These are phyloP conservation scores for Spermophilus dauricus DNA, from an alignment of 2,113 vertebrate genomes.

Conservation along the genomic window DNA sequence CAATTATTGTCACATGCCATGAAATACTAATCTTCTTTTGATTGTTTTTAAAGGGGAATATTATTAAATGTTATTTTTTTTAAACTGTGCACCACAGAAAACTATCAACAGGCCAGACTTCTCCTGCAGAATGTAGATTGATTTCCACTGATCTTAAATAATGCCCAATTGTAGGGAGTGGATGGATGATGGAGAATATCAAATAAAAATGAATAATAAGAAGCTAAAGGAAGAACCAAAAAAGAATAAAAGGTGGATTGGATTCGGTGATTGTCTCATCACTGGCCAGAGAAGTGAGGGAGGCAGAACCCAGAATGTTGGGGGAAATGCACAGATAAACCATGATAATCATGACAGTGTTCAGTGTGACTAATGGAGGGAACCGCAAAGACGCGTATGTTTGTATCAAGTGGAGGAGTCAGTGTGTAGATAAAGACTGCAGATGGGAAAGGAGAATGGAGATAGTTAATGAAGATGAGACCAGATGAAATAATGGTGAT, in stretches of 20 bases:
- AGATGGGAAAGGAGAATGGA: background rate
- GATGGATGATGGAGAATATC: background rate
- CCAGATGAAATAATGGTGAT: background rate
- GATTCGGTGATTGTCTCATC: background rate
- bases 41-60: conserved; percentile 17
- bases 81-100: background rate
- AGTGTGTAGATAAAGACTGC: background rate
- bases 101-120: background rate
- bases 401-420: background rate
- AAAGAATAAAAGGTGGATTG: background rate
- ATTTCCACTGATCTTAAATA: background rate
- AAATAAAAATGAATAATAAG: background rate
- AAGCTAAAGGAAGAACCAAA: background rate
- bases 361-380: background rate
- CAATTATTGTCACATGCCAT: background rate
- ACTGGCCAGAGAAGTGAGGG: background rate
- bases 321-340: background rate
- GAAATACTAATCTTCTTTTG: background rate
- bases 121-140: background rate
- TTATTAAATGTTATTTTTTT: background rate
- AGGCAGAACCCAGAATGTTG: background rate
- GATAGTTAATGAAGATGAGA: background rate
- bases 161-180: background rate
- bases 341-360: background rate
- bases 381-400: background rate